Conservation (phyloP, 2,797 vertebrate species). For the Diplodus sargus region DNA sequence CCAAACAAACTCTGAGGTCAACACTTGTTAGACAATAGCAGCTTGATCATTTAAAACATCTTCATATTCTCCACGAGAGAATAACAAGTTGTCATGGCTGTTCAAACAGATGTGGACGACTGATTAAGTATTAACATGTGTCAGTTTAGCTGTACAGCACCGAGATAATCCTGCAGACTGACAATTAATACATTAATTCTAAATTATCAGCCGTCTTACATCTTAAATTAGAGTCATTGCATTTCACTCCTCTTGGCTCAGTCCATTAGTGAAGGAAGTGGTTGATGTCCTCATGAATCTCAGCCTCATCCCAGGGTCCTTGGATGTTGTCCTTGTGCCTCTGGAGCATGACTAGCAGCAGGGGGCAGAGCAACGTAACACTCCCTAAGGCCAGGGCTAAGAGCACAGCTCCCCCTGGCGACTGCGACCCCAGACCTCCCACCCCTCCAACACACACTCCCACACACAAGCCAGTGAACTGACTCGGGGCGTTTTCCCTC, state of each 20-base stretch:
- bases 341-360: constrained; percentile 92
- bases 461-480: constrained; percentile 87
- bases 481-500: constrained; percentile 83
- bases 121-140: constrained; percentile 10
- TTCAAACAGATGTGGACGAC: constrained; percentile 2
- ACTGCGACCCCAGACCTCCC: constrained; percentile 85
- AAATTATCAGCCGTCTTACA: neutral
- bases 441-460: constrained; percentile 87
- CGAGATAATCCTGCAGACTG: constrained; percentile 14
- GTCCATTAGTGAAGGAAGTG: constrained; percentile 84
- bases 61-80: constrained; percentile 17
- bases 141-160: constrained; percentile 15
- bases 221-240: neutral
- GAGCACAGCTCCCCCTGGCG: constrained; percentile 87
- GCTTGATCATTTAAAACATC: constrained; percentile 23
- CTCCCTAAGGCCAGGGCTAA: constrained; percentile 86
- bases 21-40: constrained; percentile 40
- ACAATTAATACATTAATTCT: neutral
- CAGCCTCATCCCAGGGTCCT: constrained; percentile 98
- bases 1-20: constrained; percentile 24
- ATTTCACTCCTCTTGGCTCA: neutral
- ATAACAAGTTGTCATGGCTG: neutral
- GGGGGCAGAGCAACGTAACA: constrained; percentile 91
- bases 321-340: constrained; percentile 98
- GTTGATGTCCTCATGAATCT: constrained; percentile 95